These are phyloP conservation scores for Entomobrya proxima DNA, from an alignment of 2,888 invertebrate species.

Conservation along the genomic window DNA sequence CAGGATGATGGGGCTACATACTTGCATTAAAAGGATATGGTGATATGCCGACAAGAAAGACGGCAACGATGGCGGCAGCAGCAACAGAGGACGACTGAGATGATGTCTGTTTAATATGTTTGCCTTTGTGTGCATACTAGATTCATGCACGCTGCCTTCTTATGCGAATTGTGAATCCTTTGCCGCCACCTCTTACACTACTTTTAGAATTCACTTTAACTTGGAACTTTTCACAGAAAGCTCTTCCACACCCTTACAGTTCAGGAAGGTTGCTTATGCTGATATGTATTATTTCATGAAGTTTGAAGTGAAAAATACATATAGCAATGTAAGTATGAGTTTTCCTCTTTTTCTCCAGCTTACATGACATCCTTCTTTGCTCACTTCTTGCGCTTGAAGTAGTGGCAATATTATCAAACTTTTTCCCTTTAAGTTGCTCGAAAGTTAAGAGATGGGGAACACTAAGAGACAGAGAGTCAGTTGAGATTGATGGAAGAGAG, in stretches of 20 bases:
- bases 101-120: conserved; percentile 56
- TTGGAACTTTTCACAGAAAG: neutral
- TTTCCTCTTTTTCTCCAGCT: neutral
- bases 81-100: neutral
- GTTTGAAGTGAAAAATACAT: neutral
- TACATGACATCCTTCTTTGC: neutral
- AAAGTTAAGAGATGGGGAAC: conserved; percentile 3
- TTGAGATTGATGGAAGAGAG: conserved; percentile 56
- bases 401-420: neutral
- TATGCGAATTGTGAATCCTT: conserved; percentile 17
- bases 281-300: too few species aligned
- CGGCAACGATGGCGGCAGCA: too few species aligned
- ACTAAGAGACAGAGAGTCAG: conserved; percentile 27
- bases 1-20: conserved; percentile 6
- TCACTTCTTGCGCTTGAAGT: neutral
- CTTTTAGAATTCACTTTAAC: neutral
- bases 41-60: conserved; percentile 12
- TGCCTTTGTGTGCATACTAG: conserved; percentile 18
- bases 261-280: too few species aligned
- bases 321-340: neutral
- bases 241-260: neutral
- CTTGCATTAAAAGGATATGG: conserved; percentile 16
- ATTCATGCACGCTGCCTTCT: neutral
- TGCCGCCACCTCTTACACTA: neutral
- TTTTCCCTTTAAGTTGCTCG: neutral